Evolutionary conservation across 2,797 vertebrate species (phyloP), one percentile per base, ranked within the genome.

Genomic region (Pelodytes ibericus): DNA sequence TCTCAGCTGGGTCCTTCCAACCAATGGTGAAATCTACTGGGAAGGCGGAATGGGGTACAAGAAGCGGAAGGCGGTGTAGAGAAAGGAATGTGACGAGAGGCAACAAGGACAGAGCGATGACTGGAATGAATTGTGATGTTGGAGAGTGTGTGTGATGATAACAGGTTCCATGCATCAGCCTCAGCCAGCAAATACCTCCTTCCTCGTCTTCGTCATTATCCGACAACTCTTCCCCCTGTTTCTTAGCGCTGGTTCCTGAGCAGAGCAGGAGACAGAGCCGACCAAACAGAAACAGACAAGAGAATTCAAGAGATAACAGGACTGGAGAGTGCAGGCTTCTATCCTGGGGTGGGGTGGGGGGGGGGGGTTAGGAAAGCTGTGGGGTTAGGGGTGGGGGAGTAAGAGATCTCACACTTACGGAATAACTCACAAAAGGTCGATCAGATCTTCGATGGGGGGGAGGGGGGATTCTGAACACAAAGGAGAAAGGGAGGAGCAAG

Each of bases 171-270:
- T 94, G 93, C 92, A 93, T 84, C 86, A 85, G 87, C 88, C 86
- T 85, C 88, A 94, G 92, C 94, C 95, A 95, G 89, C 85, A 94
- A 98, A 97, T 99, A 99, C 98, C 97, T 99, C 99, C 98, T 56
- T 99, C 98, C 99, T 99, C 98, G 92, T 99, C 97, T 93, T 97
- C 98, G 93, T 99, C 96, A 93, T 99, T 99, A 96, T 99, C 97
- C 85, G 95, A 95, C 91, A 99, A 95, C 95, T 99, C 98, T 93
- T 99, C 97, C 83, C 95, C 95, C 94, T 98, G 97, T 97, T 99
- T 99, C 98, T 99, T 99, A 94, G 95, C 93, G 91, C 96, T 95
- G 92, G 94, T 89, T 93, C 98, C 98, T 99, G 91, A 91, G 95
- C 90, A 92, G 92, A 88, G 95, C 89, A 93, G 90, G 92, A 90